Evolutionary conservation across 1,140 invertebrate species (phyloP).

Genomic region (Papilio polytes): DNA sequence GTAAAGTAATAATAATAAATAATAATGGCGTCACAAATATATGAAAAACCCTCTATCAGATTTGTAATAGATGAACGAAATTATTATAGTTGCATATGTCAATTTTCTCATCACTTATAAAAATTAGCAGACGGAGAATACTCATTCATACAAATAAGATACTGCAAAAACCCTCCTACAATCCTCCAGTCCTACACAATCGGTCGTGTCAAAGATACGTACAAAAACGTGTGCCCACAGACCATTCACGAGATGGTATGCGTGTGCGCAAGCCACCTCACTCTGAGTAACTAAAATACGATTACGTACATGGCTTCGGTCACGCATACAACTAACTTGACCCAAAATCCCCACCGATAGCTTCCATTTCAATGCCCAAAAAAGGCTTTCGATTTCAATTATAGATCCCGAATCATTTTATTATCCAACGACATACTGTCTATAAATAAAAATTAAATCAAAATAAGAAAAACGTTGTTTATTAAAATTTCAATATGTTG

Average conservation of each 20-base stretch:
- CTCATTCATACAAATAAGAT: neutral
- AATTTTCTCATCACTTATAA: neutral
- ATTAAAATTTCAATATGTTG: neutral
- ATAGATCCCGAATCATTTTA: neutral
- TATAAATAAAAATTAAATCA: neutral
- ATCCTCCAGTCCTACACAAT: neutral
- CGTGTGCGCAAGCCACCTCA: neutral
- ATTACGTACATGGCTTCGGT: slow-evolving; percentile 18
- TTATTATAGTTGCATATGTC: neutral
- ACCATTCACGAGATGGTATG: neutral
- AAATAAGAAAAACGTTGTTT: neutral
- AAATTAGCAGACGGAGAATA: neutral
- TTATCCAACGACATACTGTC: neutral
- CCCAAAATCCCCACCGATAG: slow-evolving; percentile 27
- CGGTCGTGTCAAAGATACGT: neutral
- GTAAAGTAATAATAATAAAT: too few species aligned
- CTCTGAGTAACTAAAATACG: neutral
- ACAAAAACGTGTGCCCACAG: neutral
- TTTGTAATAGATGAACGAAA: neutral
- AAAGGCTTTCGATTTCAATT: slow-evolving; percentile 11
- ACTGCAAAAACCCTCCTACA: neutral
- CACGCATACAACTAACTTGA: slow-evolving; percentile 29
- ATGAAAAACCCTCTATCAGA: too few species aligned
- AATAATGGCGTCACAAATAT: too few species aligned
- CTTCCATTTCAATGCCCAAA: neutral